These are phyloP conservation scores for Gobio gobio DNA, from an alignment of 2,113 vertebrate species.

Conservation along the genomic window DNA sequence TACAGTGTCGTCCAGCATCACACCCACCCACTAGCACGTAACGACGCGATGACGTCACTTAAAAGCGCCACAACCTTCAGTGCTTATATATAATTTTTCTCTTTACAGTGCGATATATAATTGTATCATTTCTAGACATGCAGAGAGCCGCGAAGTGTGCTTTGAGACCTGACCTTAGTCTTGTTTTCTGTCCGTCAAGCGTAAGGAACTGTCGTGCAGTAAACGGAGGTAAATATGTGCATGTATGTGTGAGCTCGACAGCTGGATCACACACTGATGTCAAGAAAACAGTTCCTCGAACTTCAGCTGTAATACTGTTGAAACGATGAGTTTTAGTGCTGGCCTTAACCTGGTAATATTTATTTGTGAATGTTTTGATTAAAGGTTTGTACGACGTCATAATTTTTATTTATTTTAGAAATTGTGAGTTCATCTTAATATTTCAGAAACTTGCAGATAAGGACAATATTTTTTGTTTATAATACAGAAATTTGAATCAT, in stretches of 20 bases:
- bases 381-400: neutral
- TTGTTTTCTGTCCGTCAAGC: conserved; percentile 29
- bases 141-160: conserved; percentile 32
- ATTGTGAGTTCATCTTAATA: neutral
- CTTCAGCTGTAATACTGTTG: neutral
- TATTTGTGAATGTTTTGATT: neutral
- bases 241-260: conserved; percentile 9
- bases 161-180: neutral
- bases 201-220: conserved; percentile 12
- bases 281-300: neutral
- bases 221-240: conserved; percentile 41
- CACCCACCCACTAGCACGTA: neutral
- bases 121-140: conserved; percentile 57
- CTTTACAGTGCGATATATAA: neutral
- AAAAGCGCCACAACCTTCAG: conserved; percentile 39
- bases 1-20: neutral
- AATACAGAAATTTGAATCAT: neutral
- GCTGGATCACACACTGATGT: conserved; percentile 3
- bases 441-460: neutral
- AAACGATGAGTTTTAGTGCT: neutral
- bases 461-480: neutral
- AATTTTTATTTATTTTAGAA: neutral
- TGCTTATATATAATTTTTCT: neutral
- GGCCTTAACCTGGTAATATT: neutral
- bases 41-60: conserved; percentile 37